Percentiles rank a stretch among this genome's conserved stretches.
phyloP scores from a whole-genome alignment of 2,113 vertebrate species.

The Raja brachyura region DNA sequence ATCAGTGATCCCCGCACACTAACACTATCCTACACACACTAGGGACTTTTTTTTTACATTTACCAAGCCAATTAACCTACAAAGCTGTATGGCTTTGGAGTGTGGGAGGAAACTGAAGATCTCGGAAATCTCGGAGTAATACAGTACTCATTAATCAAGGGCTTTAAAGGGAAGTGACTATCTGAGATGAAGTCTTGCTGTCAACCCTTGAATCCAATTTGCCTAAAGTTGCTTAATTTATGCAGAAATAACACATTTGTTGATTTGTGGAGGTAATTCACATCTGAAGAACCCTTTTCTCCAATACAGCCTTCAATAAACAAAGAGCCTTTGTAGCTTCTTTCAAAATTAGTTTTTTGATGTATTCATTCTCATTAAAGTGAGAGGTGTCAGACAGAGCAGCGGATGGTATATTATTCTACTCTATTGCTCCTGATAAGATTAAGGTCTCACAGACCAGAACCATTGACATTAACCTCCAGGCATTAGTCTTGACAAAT shows the following conservation, averaged over 20 bases:
- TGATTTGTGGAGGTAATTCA: neutral
- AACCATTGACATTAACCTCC: neutral
- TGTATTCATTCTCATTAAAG: conserved; percentile 1
- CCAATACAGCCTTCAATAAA: neutral
- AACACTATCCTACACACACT: no score
- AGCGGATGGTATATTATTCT: neutral
- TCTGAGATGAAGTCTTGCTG: neutral
- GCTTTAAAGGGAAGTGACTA: neutral
- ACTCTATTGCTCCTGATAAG: neutral
- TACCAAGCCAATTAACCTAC: no score
- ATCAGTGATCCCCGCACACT: no score
- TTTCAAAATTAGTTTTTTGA: conserved; percentile 25
- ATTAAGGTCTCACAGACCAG: neutral
- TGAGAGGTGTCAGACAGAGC: neutral
- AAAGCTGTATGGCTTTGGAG: no score
- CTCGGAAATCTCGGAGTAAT: no score
- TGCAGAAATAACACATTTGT: neutral
- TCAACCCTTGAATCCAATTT: neutral
- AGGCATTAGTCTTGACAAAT: neutral
- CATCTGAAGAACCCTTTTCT: neutral
- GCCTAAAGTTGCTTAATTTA: neutral
- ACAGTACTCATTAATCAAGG: neutral
- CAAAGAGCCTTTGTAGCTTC: neutral
- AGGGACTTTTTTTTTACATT: no score
- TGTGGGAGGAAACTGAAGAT: no score